A percentile compares a stretch with the other conserved stretches of the same genome.
Conservation (phyloP, 2,888 invertebrate genomes). For the Plutella xylostella region DNA sequence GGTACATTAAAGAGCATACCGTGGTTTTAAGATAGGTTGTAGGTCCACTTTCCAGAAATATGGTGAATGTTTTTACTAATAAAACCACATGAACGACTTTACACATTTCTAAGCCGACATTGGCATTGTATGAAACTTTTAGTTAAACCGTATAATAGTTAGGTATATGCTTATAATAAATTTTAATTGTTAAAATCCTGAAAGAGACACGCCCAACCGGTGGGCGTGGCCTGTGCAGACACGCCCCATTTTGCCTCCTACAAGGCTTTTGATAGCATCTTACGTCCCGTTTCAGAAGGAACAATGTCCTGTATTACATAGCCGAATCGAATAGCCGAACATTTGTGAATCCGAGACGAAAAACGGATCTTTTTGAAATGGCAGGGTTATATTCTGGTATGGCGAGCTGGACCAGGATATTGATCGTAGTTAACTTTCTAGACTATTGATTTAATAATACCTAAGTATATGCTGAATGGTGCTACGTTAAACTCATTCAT, state of each 20-base stretch:
- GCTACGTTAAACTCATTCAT: too few species aligned
- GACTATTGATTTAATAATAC: constrained; percentile 62
- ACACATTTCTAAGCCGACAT: too few species aligned
- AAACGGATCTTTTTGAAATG: too few species aligned
- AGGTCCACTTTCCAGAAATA: too few species aligned
- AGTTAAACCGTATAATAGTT: too few species aligned
- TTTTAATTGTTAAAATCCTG: constrained; percentile 15
- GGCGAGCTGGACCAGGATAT: constrained; percentile 46
- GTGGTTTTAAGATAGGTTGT: too few species aligned
- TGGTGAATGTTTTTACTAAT: too few species aligned
- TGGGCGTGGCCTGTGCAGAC: constrained; percentile 43
- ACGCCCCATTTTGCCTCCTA: constrained; percentile 35
- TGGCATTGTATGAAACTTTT: too few species aligned
- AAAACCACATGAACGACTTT: too few species aligned
- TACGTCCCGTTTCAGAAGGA: constrained; percentile 21
- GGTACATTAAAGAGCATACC: too few species aligned
- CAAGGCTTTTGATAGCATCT: constrained; percentile 13
- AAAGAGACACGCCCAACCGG: constrained; percentile 49
- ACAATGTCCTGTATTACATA: constrained; percentile 44
- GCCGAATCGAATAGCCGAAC: constrained; percentile 33
- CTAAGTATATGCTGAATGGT: too few species aligned
- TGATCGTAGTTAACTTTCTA: constrained; percentile 58
- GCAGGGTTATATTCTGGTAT: constrained; percentile 30
- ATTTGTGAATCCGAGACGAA: too few species aligned
- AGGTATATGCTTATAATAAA: constrained; percentile 4